Conservation (phyloP, 2,888 invertebrate species). For the Trissoscelio sp. region DNA sequence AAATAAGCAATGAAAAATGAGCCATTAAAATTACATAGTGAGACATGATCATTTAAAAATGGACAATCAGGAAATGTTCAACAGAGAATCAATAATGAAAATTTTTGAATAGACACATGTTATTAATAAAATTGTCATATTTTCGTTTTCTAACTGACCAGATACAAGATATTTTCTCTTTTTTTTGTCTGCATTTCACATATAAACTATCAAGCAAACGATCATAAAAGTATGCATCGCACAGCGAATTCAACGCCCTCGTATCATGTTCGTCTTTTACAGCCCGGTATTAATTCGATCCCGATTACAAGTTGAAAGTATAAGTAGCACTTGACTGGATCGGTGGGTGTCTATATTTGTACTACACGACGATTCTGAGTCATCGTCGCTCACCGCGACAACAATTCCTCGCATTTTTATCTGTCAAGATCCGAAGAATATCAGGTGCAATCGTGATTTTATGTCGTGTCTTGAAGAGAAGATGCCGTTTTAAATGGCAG, state of each 20-base stretch:
- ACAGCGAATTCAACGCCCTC: slow-evolving; percentile 23
- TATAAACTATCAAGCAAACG: slow-evolving; percentile 4
- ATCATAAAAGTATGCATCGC: slow-evolving; percentile 12
- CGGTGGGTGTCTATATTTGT: slow-evolving; percentile 57
- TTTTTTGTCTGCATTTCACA: too few relatives aligned
- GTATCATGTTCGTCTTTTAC: slow-evolving; percentile 45
- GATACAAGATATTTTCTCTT: too few relatives aligned
- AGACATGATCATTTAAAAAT: too few relatives aligned
- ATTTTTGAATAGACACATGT: too few relatives aligned
- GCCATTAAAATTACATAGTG: too few relatives aligned
- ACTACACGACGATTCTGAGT: slow-evolving; percentile 52
- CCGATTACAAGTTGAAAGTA: slow-evolving; percentile 56
- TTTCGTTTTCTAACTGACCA: too few relatives aligned
- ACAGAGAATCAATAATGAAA: too few relatives aligned
- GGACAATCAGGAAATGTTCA: too few relatives aligned
- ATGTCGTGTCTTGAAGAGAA: slow-evolving; percentile 19
- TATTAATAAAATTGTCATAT: too few relatives aligned
- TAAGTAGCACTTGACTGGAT: slow-evolving; percentile 53
- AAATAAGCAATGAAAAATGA: too few relatives aligned
- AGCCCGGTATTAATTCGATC: slow-evolving; percentile 53
- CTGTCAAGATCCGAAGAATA: slow-evolving; percentile 32
- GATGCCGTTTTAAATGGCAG: not conserved
- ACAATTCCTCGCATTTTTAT: slow-evolving; percentile 49
- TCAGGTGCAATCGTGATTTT: slow-evolving; percentile 29
- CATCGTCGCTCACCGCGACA: slow-evolving; percentile 37